phyloP scores from a whole-genome alignment of 2,888 invertebrate species.

The Drosophila multiciliata region DNA sequence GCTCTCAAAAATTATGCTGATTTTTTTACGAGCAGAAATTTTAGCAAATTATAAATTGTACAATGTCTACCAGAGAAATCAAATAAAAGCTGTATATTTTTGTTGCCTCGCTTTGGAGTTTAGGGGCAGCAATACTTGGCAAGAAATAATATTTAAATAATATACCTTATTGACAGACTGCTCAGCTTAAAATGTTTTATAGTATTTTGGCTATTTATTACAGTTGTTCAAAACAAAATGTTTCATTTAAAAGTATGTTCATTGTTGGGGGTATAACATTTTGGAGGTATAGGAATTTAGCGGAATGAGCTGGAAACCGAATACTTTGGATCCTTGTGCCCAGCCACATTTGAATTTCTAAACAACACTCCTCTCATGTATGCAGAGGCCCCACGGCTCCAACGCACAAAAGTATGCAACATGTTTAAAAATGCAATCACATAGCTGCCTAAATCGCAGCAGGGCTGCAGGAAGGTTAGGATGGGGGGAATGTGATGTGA shows the following conservation, averaged over 20 bases:
- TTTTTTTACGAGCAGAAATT: background rate
- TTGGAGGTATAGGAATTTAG: background rate
- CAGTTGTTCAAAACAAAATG: background rate
- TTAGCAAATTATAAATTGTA: background rate
- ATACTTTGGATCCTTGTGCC: background rate
- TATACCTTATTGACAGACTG: too few relatives aligned
- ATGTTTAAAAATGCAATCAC: constrained; percentile 73
- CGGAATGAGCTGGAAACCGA: background rate
- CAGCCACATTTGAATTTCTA: constrained; percentile 50
- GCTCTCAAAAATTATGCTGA: background rate
- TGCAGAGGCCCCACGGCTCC: constrained; percentile 40
- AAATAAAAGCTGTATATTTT: background rate
- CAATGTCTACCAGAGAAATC: background rate
- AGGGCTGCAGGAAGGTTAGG: background rate
- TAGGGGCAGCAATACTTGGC: background rate
- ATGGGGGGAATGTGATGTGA: background rate
- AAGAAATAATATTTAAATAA: background rate
- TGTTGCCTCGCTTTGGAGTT: background rate
- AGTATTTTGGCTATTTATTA: background rate
- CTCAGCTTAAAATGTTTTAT: background rate
- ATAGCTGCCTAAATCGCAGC: constrained; percentile 29
- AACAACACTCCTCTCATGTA: constrained; percentile 44
- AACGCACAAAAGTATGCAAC: constrained; percentile 76
- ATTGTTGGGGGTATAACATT: background rate
- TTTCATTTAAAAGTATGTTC: background rate